Base-by-base conservation (phyloP, 2,113 vertebrate species). In the Thomomys bottae region DNA sequence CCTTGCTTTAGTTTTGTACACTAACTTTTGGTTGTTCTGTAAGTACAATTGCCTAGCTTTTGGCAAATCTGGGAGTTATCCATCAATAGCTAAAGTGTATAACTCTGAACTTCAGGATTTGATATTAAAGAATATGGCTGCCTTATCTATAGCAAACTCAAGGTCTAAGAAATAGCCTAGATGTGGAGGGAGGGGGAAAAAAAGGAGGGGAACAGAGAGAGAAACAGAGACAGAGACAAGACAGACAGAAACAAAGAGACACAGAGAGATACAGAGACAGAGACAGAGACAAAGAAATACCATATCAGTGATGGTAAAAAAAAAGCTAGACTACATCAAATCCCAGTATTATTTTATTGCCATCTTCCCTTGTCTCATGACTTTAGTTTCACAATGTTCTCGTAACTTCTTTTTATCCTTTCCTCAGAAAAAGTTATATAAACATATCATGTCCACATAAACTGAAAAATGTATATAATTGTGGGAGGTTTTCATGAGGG, bases 1-100 rank as follows among this genome's bases (percentile, higher is more conserved):
- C 70, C 45, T 45, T 77, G 20, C 28, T 84, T 94, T 90, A 87
- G 89, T 92, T 92, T 95, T 93, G 36, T 95, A 45, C 77, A 92
- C 2, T 94, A 97, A 95, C 68, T 81, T 30, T 95, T 94, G 83
- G 36, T 34, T 73, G 61, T 9, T 93, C 90, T 10, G 14, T 89
- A 89, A 82, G n/a, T 17, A 88, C 42, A 78, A 91, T 73, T 70
- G 75, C 10, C 81, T 4, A 9, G 32, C n/a, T 90, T 91, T 72
- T 84, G 80, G 94, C 83, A 94, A 93, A 86, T 87, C 90, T 6
- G 88, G 28, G 36, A 76, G 18, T 88, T 71, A 76, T 70, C 84
- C 54, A 82, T 70, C 88, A 92, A 94, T 83, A 77, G 7, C 61
- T 70, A 54, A 86, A 83, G 92, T 67, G 20, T 8, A 23, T 8